Evolutionary conservation across 2,888 invertebrate species (phyloP).

Genomic region (Sarcophaga caerulescens): DNA sequence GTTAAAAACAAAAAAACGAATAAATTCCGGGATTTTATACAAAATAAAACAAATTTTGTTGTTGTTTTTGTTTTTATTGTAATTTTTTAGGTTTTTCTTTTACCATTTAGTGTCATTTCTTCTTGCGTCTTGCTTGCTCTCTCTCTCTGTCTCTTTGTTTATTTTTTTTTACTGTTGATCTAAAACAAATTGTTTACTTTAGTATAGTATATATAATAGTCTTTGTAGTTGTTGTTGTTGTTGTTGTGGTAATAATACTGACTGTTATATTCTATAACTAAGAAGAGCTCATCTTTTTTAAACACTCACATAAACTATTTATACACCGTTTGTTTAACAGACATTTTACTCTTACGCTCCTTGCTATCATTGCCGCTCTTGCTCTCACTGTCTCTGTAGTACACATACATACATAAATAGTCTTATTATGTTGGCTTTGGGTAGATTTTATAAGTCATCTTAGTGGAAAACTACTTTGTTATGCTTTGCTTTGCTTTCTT

Average conservation of each 20-base stretch:
- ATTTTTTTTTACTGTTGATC: not conserved
- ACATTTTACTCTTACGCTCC: not conserved
- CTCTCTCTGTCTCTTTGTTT: not conserved
- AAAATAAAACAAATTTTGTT: slow-evolving; percentile 38
- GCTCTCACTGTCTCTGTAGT: not conserved
- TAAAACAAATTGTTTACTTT: slow-evolving; percentile 50
- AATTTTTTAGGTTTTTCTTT: not conserved
- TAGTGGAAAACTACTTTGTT: slow-evolving; percentile 66
- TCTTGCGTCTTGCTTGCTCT: slow-evolving; percentile 48
- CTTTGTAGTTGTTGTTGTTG: not conserved
- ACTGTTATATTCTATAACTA: slow-evolving; percentile 34
- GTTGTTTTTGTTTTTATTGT: slow-evolving; percentile 24
- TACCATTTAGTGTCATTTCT: slow-evolving; percentile 57
- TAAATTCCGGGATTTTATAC: slow-evolving; percentile 66
- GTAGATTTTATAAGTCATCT: slow-evolving; percentile 57
- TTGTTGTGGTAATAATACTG: slow-evolving; percentile 38
- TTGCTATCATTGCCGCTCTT: not conserved
- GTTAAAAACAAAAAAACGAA: slow-evolving; percentile 49
- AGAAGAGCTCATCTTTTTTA: slow-evolving; percentile 17
- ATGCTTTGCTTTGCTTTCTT: slow-evolving; percentile 36
- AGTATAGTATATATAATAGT: slow-evolving; percentile 41
- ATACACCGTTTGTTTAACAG: not conserved
- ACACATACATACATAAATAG: not conserved
- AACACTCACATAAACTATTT: slow-evolving; percentile 20
- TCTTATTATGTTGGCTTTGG: slow-evolving; percentile 26